Conservation (phyloP, 2,113 vertebrate species). For the Echinops telfairi region DNA sequence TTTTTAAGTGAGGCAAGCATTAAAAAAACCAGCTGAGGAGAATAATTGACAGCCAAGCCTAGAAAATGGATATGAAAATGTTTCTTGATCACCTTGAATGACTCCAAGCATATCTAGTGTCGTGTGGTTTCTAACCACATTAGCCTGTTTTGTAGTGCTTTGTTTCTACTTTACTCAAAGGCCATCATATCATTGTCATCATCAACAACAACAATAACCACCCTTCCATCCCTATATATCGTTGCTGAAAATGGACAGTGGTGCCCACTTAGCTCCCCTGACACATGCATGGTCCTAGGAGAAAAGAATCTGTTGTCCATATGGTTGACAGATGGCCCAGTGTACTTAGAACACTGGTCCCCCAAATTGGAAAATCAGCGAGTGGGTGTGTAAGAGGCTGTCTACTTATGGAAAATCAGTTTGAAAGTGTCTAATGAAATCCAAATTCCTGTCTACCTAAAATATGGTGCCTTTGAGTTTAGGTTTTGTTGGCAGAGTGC, state of each 20-base stretch:
- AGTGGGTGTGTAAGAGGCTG: slow-evolving; percentile 33
- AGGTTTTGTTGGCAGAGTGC: slow-evolving; percentile 46
- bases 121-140: neutral
- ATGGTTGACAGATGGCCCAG: neutral
- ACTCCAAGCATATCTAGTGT: neutral
- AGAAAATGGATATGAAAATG: neutral
- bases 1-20: neutral
- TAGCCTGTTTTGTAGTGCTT: neutral
- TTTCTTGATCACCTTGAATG: neutral
- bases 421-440: slow-evolving; percentile 51
- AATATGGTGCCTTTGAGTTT: slow-evolving; percentile 59
- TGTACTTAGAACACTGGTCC: neutral
- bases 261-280: neutral
- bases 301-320: neutral
- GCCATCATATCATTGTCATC: neutral
- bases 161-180: neutral
- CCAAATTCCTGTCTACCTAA: slow-evolving; percentile 36
- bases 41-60: neutral
- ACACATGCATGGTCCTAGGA: neutral
- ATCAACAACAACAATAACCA: neutral
- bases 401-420: slow-evolving; percentile 14
- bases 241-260: neutral
- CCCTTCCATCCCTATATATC: neutral
- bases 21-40: slow-evolving; percentile 28
- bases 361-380: slow-evolving; percentile 15